phyloP scores from a whole-genome alignment of 1,140 invertebrate species.

The Periplaneta americana region DNA sequence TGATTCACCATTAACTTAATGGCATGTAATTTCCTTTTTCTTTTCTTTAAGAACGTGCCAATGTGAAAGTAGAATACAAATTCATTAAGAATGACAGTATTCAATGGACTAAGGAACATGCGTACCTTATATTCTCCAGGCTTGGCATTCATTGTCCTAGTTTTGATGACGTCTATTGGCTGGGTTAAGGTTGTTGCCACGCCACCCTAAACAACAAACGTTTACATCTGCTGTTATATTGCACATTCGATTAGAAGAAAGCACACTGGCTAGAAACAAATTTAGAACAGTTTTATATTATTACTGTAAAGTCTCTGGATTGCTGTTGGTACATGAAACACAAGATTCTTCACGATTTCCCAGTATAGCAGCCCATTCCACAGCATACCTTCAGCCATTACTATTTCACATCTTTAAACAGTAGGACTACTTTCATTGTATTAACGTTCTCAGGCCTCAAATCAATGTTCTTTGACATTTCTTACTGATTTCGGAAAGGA shows the following conservation, averaged over 20 bases:
- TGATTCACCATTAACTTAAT: too few species aligned
- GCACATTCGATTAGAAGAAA: background rate
- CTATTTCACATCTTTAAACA: background rate
- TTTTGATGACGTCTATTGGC: conserved; percentile 96
- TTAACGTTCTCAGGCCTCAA: too few species aligned
- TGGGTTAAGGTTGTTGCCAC: conserved; percentile 94
- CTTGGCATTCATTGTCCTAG: conserved; percentile 93
- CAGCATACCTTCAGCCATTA: background rate
- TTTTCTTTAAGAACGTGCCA: too few species aligned
- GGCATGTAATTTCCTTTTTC: too few species aligned
- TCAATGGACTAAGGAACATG: too few species aligned
- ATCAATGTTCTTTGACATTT: too few species aligned
- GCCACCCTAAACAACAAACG: conserved; percentile 48
- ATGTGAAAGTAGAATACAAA: too few species aligned
- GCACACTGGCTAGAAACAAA: background rate
- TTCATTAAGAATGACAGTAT: too few species aligned
- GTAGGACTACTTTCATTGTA: background rate
- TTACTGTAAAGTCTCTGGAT: background rate
- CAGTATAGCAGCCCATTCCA: background rate
- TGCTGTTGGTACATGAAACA: background rate
- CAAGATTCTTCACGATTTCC: background rate
- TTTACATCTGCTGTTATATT: background rate
- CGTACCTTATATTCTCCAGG: conserved; percentile 79
- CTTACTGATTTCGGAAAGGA: too few species aligned
- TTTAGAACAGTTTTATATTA: background rate